phyloP scores from a whole-genome alignment of 2,888 invertebrate genomes.

The Eledona agricola region DNA sequence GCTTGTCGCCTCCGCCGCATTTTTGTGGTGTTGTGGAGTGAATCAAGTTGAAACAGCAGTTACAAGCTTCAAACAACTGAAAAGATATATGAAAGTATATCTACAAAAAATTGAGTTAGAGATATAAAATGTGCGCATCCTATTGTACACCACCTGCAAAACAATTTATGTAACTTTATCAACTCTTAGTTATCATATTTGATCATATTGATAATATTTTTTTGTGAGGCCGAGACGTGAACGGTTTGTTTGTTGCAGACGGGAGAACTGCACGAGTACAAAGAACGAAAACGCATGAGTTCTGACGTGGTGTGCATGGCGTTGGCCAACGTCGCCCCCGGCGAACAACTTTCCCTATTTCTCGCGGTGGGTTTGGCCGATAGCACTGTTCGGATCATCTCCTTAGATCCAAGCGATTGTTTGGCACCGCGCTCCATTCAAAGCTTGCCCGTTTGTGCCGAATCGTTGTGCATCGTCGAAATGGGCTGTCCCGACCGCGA shows the following conservation, averaged over 20 bases:
- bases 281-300: constrained; percentile 95
- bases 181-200: no score
- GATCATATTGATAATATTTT: no score
- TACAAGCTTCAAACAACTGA: no score
- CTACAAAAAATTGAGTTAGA: no score
- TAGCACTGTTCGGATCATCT: constrained; percentile 96
- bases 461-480: constrained; percentile 96
- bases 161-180: no score
- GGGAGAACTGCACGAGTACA: constrained; percentile 98
- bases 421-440: constrained; percentile 95
- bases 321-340: constrained; percentile 91
- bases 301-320: constrained; percentile 99
- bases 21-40: constrained; percentile 58
- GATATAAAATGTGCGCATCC: no score
- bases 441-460: constrained; percentile 93
- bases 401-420: constrained; percentile 96
- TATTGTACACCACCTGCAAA: no score
- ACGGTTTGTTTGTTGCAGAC: constrained; percentile 73
- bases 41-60: no score
- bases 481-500: constrained; percentile 79
- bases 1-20: constrained; percentile 60
- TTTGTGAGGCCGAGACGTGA: no score
- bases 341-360: constrained; percentile 95
- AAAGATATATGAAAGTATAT: no score
- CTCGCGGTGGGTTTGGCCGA: constrained; percentile 95